Percentiles rank a stretch among this genome's conserved stretches.
These are phyloP conservation scores for Lymantria dispar DNA, from an alignment of 2,888 invertebrate genomes.

Conservation along the genomic window DNA sequence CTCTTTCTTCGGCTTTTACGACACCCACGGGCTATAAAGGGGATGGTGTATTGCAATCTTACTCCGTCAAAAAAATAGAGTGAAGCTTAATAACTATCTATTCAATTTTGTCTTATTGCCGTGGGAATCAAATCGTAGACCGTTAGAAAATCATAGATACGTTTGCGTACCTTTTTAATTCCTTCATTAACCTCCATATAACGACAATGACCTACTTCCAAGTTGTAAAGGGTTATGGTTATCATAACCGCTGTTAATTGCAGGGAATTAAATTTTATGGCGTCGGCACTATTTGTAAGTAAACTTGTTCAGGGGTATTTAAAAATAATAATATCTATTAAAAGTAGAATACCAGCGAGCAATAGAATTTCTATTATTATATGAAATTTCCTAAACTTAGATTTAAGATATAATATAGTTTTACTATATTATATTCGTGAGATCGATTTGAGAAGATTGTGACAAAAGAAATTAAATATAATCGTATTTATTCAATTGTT, in stretches of 20 bases:
- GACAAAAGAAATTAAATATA: too few species aligned
- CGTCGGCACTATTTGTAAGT: constrained; percentile 3
- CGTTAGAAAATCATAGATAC: neutral
- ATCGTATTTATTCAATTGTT: too few species aligned
- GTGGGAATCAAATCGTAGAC: constrained; percentile 12
- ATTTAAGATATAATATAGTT: too few species aligned
- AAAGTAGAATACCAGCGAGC: neutral
- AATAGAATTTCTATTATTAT: too few species aligned
- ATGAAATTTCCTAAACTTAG: too few species aligned
- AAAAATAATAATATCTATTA: neutral
- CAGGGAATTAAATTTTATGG: constrained; percentile 14
- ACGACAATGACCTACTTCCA: constrained; percentile 10
- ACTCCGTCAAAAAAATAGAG: too few species aligned
- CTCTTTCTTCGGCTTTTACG: too few species aligned
- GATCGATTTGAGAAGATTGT: too few species aligned
- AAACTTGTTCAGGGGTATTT: neutral
- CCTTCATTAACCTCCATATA: constrained; percentile 31
- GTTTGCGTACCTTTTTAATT: constrained; percentile 21
- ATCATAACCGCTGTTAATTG: constrained; percentile 21
- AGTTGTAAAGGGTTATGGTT: constrained; percentile 17
- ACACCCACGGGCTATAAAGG: too few species aligned
- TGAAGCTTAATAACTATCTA: neutral
- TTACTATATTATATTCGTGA: too few species aligned
- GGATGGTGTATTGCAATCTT: too few species aligned
- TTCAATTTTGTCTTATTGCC: neutral